phyloP scores from a whole-genome alignment of 1,140 invertebrate genomes.

The Anadara kagoshimensis region DNA sequence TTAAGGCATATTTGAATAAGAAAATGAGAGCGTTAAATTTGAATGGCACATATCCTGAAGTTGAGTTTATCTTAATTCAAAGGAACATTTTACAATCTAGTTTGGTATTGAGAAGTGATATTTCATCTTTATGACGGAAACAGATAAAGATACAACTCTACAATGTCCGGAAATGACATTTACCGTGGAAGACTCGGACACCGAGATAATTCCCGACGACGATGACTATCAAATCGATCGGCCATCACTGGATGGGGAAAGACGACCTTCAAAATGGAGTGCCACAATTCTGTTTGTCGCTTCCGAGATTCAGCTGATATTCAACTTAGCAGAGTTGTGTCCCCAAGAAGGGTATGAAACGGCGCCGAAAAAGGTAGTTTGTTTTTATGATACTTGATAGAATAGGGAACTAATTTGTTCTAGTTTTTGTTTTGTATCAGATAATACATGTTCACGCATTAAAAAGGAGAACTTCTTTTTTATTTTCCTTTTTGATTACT shows the following conservation, averaged over 20 bases:
- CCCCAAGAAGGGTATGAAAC: slow-evolving; percentile 29
- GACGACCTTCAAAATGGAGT: slow-evolving; percentile 39
- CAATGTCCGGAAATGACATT: no score
- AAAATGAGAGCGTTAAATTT: no score
- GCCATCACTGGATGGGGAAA: slow-evolving; percentile 2
- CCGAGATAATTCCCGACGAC: no score
- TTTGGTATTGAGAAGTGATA: no score
- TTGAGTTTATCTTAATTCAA: no score
- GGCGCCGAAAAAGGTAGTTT: slow-evolving; percentile 27
- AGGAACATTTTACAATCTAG: no score
- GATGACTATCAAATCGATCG: not conserved
- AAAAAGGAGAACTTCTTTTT: not conserved
- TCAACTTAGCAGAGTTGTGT: slow-evolving; percentile 40
- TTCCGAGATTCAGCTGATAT: slow-evolving; percentile 38
- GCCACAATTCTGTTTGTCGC: slow-evolving; percentile 42
- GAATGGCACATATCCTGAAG: no score
- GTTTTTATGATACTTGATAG: not conserved
- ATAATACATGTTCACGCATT: not conserved
- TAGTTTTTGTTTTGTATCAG: not conserved
- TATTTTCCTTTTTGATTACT: not conserved
- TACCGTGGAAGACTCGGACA: no score
- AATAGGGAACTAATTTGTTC: not conserved
- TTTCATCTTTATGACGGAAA: no score
- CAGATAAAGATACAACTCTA: no score
- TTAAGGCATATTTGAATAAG: no score